A percentile compares a stretch with the other conserved stretches of the same genome.
Evolutionary conservation across 2,888 invertebrate genomes (phyloP).

Genomic region (Agapetus fuscipes): DNA sequence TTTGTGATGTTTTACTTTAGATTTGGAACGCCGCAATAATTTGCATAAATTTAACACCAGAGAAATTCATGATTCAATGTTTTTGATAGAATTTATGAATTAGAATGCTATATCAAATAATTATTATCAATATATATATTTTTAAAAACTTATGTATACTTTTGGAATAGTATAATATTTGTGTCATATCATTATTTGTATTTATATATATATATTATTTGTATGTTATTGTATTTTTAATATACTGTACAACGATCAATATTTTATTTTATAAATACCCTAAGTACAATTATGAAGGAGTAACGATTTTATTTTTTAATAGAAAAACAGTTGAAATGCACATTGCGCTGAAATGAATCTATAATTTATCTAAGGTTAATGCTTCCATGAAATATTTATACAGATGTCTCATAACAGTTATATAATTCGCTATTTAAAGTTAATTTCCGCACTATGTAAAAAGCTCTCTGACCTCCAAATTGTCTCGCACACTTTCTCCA

Average conservation of each 20-base stretch:
- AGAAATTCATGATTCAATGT: constrained; percentile 17
- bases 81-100: constrained; percentile 14
- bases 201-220: no score
- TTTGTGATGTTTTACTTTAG: constrained; percentile 12
- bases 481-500: no score
- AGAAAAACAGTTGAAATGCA: constrained; percentile 12
- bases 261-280: constrained; percentile 10
- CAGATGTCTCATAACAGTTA: no score
- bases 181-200: constrained; percentile 12
- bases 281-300: constrained; percentile 6
- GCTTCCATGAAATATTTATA: background rate
- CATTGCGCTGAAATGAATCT: constrained; percentile 3
- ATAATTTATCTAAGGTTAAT: constrained; percentile 5
- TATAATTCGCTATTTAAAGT: no score
- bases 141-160: constrained; percentile 18
- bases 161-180: constrained; percentile 16
- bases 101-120: constrained; percentile 17
- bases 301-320: constrained; percentile 6
- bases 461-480: no score
- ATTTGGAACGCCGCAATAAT: constrained; percentile 10
- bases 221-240: no score
- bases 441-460: no score
- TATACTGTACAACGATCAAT: constrained; percentile 19
- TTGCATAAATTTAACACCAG: constrained; percentile 14
- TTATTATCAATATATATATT: constrained; percentile 16